Percentiles rank a stretch among this genome's conserved stretches.
Evolutionary conservation across 30 jellyfish, hydroid and myxozoan genomes (phyloP).

Genomic region (Hydra vulgaris): DNA sequence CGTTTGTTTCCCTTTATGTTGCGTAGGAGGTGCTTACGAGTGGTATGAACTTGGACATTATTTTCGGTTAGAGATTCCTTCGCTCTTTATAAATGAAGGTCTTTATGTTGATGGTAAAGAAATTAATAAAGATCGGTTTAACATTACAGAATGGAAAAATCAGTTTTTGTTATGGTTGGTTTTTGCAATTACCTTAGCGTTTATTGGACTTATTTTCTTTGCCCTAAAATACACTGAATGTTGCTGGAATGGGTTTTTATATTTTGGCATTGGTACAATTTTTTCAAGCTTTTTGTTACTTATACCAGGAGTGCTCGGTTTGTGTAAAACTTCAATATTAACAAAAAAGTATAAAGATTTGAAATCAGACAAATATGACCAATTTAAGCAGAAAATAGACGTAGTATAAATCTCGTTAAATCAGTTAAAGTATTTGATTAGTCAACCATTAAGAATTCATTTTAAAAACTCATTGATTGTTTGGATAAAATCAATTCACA

Average conservation of each 20-base stretch:
- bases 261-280: slow-evolving; percentile 72
- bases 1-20: slow-evolving; percentile 80
- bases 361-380: slow-evolving; percentile 5
- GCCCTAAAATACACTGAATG: slow-evolving; percentile 35
- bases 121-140: slow-evolving; percentile 42
- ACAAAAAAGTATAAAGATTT: slow-evolving; percentile 23
- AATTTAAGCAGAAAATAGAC: too few species aligned
- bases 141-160: slow-evolving; percentile 65
- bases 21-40: slow-evolving; percentile 84
- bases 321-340: slow-evolving; percentile 43
- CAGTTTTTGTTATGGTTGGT: slow-evolving; percentile 64
- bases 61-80: slow-evolving; percentile 83
- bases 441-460: too few species aligned
- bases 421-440: too few species aligned
- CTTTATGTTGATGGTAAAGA: slow-evolving; percentile 81
- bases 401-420: too few species aligned
- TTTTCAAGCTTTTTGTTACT: slow-evolving; percentile 51
- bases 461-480: too few species aligned
- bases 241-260: slow-evolving; percentile 80
- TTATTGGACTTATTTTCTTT: slow-evolving; percentile 59
- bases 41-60: slow-evolving; percentile 96
- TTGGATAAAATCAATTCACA: too few species aligned
- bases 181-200: slow-evolving; percentile 34
- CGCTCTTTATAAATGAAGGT: slow-evolving; percentile 62
- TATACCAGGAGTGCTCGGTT: slow-evolving; percentile 72